These are phyloP conservation scores for Helicoverpa assulta DNA, from an alignment of 2,888 invertebrate species.

Conservation along the genomic window DNA sequence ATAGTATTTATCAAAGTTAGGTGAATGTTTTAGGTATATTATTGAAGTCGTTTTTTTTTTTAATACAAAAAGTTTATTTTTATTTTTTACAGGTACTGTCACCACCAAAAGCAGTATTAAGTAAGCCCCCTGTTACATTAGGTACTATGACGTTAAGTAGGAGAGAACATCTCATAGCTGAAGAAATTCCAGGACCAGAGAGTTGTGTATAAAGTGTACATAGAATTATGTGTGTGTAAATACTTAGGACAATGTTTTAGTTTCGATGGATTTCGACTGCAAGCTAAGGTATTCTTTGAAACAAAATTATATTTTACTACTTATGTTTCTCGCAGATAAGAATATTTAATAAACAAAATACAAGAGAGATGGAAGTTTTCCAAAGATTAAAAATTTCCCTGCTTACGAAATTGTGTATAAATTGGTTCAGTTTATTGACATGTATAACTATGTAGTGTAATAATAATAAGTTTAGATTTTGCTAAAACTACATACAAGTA, in stretches of 20 bases:
- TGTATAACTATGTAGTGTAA: too few relatives aligned
- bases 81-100: conserved; percentile 73
- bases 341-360: too few relatives aligned
- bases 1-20: too few relatives aligned
- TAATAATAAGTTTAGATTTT: too few relatives aligned
- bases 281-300: not conserved
- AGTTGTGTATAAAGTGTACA: conserved; percentile 83
- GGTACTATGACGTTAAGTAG: conserved; percentile 82
- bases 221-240: conserved; percentile 39
- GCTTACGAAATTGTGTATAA: too few relatives aligned
- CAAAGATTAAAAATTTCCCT: too few relatives aligned
- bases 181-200: conserved; percentile 88
- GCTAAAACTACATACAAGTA: not conserved
- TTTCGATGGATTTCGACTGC: conserved; percentile 21
- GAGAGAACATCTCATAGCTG: conserved; percentile 87
- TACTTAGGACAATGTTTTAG: conserved; percentile 20
- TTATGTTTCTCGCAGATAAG: too few relatives aligned
- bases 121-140: conserved; percentile 72
- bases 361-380: too few relatives aligned
- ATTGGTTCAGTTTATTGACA: too few relatives aligned
- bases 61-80: not conserved
- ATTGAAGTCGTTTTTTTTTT: too few relatives aligned
- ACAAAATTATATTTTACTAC: not conserved
- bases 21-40: too few relatives aligned
- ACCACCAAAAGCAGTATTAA: conserved; percentile 73